Evolutionary conservation across 2,113 vertebrate species (phyloP).

Genomic region (Apteryx owenii): DNA sequence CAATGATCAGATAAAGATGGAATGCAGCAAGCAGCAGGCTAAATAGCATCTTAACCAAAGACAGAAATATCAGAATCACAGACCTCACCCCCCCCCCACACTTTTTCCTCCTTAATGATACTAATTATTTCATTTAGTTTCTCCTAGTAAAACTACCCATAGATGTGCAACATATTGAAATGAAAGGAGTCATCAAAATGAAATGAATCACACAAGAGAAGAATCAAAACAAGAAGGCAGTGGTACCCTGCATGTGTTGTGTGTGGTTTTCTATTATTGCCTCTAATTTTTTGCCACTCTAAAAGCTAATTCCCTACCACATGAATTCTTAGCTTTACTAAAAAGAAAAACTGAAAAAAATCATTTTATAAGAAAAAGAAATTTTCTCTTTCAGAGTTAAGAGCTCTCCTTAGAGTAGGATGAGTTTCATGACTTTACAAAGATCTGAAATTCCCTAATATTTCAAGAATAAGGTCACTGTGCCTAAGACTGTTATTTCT

Average conservation of each 20-base stretch:
- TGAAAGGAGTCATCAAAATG: constrained; percentile 59
- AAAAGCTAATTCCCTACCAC: neutral
- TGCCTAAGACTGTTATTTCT: neutral
- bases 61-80: constrained; percentile 36
- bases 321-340: neutral
- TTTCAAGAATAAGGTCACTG: neutral
- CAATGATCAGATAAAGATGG: constrained; percentile 38
- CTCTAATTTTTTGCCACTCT: neutral
- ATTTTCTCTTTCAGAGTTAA: neutral
- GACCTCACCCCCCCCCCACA: neutral
- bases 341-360: neutral
- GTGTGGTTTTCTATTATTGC: constrained; percentile 23
- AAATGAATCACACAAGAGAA: constrained; percentile 57
- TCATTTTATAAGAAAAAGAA: too few species aligned
- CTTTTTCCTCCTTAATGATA: constrained; percentile 56
- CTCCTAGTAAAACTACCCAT: constrained; percentile 36
- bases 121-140: constrained; percentile 68
- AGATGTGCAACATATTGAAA: constrained; percentile 57
- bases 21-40: constrained; percentile 44
- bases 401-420: neutral
- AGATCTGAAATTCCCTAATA: neutral
- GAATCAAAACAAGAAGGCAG: constrained; percentile 54
- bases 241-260: neutral
- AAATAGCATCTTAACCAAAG: constrained; percentile 36
- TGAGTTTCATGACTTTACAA: neutral